A percentile compares a stretch with the other conserved stretches of the same genome.
Conservation (phyloP, 2,888 invertebrate genomes). For the Scaptodrosophila latifasciaeformis region DNA sequence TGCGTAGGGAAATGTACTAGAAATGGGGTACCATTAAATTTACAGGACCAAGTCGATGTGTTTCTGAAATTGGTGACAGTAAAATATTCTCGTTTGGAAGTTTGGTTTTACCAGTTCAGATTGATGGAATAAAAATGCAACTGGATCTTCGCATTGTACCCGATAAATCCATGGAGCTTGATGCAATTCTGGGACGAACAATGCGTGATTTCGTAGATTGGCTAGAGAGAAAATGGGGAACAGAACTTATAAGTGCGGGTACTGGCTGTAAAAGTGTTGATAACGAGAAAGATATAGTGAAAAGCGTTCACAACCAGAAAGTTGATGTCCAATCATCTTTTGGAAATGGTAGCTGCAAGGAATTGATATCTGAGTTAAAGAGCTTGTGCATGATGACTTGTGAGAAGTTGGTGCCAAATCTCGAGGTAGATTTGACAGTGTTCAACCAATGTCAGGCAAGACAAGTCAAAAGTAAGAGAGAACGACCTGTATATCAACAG, state of each 20-base stretch:
- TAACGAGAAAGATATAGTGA: too few relatives aligned
- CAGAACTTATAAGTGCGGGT: not conserved
- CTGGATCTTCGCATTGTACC: not conserved
- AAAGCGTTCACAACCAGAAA: too few relatives aligned
- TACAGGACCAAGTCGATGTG: not conserved
- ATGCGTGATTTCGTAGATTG: not conserved
- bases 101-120: too few relatives aligned
- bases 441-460: not conserved
- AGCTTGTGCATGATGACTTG: not conserved
- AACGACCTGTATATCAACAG: not conserved
- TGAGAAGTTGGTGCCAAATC: not conserved
- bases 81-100: too few relatives aligned
- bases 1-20: too few relatives aligned
- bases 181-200: too few relatives aligned
- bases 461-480: not conserved
- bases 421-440: not conserved
- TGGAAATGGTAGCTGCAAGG: not conserved
- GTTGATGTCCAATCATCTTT: too few relatives aligned
- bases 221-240: not conserved
- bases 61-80: too few relatives aligned
- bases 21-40: not conserved
- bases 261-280: not conserved
- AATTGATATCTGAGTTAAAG: not conserved
- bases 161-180: not conserved
- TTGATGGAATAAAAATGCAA: too few relatives aligned